These are phyloP conservation scores for Parasteatoda lunata DNA, from an alignment of 2,888 invertebrate species.

Conservation along the genomic window DNA sequence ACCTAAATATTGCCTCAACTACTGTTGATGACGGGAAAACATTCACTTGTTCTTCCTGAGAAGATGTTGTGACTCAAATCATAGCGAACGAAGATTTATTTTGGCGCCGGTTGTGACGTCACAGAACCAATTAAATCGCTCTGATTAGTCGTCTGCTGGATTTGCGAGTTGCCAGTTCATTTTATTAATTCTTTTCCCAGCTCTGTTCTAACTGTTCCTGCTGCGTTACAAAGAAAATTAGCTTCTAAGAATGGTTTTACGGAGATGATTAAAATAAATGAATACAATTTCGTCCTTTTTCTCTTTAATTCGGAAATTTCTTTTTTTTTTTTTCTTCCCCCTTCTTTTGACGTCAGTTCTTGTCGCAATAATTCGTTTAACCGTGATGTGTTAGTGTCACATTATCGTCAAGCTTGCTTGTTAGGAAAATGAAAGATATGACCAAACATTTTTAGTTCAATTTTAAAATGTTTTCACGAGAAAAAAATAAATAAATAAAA, in stretches of 20 bases:
- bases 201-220: conserved; percentile 7
- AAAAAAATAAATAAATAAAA: no score
- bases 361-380: conserved; percentile 52
- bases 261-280: conserved; percentile 31
- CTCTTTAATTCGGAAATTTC: neutral
- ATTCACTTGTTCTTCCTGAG: conserved; percentile 23
- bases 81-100: conserved; percentile 62
- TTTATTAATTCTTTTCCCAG: conserved; percentile 33
- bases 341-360: conserved; percentile 52
- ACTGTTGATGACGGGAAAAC: conserved; percentile 4
- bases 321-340: conserved; percentile 4
- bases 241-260: conserved; percentile 26
- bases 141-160: conserved; percentile 47
- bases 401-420: conserved; percentile 52
- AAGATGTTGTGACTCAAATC: conserved; percentile 65
- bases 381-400: conserved; percentile 32
- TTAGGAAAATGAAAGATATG: conserved; percentile 35
- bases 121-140: conserved; percentile 49
- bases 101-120: conserved; percentile 64
- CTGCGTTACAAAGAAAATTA: conserved; percentile 29
- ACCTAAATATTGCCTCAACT: conserved; percentile 39
- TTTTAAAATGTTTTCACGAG: no score
- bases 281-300: conserved; percentile 13
- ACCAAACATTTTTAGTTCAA: no score
- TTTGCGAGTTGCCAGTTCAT: conserved; percentile 42